Evolutionary conservation across 2,888 invertebrate species (phyloP).

Genomic region (Dynastes hyllus): DNA sequence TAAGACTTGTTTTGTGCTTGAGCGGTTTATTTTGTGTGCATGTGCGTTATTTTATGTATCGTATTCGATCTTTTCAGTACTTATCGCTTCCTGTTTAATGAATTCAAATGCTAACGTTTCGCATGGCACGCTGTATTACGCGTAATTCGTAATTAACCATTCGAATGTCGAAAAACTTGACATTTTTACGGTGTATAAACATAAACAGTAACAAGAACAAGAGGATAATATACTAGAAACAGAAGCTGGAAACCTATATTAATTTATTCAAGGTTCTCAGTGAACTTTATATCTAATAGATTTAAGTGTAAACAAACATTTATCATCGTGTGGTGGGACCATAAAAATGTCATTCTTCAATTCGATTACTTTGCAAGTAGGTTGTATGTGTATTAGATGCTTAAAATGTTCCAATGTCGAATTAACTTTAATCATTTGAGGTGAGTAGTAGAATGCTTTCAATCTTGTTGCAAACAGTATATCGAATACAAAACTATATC

Average conservation of each 20-base stretch:
- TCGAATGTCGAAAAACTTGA: conserved; percentile 31
- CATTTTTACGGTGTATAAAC: conserved; percentile 25
- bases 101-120: background rate
- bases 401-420: conserved; percentile 21
- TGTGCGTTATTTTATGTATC: conserved; percentile 19
- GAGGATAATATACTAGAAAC: conserved; percentile 11
- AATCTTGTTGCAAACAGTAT: background rate
- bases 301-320: conserved; percentile 33
- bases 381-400: background rate
- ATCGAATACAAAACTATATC: too few species aligned
- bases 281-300: conserved; percentile 14
- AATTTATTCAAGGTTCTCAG: conserved; percentile 47
- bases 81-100: conserved; percentile 9
- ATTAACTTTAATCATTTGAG: conserved; percentile 1
- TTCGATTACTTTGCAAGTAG: background rate
- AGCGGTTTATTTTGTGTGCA: conserved; percentile 36
- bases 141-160: background rate
- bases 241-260: conserved; percentile 36
- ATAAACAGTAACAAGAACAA: conserved; percentile 29
- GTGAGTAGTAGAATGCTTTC: conserved; percentile 16
- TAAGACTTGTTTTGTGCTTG: conserved; percentile 39
- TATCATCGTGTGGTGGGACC: too few species aligned
- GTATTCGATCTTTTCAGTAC: background rate
- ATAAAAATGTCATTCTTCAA: background rate
- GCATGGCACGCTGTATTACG: conserved; percentile 9